Evolutionary conservation across 1,140 invertebrate genomes (phyloP).

Genomic region (Araneus ventricosus): DNA sequence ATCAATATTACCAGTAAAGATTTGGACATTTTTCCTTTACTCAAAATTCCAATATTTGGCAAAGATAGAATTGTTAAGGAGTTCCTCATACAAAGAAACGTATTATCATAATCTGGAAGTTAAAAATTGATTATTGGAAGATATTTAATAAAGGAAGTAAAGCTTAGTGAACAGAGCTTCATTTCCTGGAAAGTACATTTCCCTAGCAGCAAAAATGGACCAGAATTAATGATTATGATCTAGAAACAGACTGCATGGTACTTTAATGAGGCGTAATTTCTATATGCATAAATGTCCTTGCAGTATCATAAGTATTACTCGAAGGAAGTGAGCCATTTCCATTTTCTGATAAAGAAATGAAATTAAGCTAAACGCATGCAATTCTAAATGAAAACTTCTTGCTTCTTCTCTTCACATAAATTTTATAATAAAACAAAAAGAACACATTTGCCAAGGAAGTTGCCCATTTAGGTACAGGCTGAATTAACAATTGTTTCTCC

Average conservation of each 20-base stretch:
- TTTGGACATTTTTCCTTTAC: background rate
- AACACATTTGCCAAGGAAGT: background rate
- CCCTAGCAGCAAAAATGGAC: background rate
- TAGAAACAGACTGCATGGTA: background rate
- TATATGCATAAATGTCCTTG: background rate
- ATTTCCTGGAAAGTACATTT: background rate
- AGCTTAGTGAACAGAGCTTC: background rate
- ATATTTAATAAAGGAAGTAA: conserved; percentile 10
- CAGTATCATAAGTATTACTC: background rate
- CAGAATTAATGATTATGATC: background rate
- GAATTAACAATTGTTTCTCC: background rate
- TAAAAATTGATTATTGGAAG: background rate
- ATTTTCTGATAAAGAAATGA: background rate
- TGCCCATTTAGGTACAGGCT: background rate
- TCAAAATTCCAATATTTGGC: background rate
- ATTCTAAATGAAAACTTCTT: background rate
- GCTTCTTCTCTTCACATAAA: background rate
- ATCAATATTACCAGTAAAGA: background rate
- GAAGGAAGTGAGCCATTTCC: background rate
- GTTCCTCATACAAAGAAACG: background rate
- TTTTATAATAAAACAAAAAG: background rate
- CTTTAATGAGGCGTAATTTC: background rate
- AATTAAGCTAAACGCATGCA: background rate
- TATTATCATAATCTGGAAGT: background rate
- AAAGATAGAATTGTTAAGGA: background rate